Conservation (phyloP, 2,888 invertebrate species). For the Agonopterix heracliana region DNA sequence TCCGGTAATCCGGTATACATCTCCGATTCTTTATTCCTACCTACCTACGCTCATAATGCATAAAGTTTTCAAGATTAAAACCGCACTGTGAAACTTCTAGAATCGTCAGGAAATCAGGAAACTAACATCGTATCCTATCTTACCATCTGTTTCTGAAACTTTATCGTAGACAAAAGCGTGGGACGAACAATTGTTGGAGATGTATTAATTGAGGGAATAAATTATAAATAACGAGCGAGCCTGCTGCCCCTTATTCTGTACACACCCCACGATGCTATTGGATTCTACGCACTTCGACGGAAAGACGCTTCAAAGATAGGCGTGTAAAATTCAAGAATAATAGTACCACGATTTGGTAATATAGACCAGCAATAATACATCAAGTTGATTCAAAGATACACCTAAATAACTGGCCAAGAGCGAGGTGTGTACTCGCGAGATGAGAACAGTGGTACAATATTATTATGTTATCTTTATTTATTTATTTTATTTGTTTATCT, state of each 20-base stretch:
- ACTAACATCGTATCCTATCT: slow-evolving; percentile 7
- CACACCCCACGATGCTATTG: slow-evolving; percentile 19
- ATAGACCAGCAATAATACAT: too few species aligned
- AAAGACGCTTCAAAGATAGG: background rate
- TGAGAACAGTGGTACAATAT: too few species aligned
- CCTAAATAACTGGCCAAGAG: too few species aligned
- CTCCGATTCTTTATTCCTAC: too few species aligned
- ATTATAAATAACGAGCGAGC: slow-evolving; percentile 53
- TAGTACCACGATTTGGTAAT: too few species aligned
- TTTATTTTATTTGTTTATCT: too few species aligned
- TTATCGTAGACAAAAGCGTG: slow-evolving; percentile 23
- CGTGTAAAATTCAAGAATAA: background rate
- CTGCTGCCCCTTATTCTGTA: slow-evolving; percentile 30
- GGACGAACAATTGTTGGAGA: slow-evolving; percentile 32
- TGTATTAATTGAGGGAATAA: slow-evolving; percentile 64
- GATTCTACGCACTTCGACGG: slow-evolving; percentile 17
- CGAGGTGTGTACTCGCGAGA: too few species aligned
- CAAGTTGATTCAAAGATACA: too few species aligned
- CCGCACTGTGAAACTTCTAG: slow-evolving; percentile 3
- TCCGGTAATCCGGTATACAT: too few species aligned
- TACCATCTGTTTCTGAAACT: slow-evolving; percentile 11
- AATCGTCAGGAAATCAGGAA: slow-evolving; percentile 8
- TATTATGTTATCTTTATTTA: too few species aligned
- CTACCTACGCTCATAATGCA: too few species aligned
- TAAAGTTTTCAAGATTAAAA: slow-evolving; percentile 4